phyloP scores from a whole-genome alignment of 37 sponge, comb jelly and placozoan species.

The Aplysina aerophoba region DNA sequence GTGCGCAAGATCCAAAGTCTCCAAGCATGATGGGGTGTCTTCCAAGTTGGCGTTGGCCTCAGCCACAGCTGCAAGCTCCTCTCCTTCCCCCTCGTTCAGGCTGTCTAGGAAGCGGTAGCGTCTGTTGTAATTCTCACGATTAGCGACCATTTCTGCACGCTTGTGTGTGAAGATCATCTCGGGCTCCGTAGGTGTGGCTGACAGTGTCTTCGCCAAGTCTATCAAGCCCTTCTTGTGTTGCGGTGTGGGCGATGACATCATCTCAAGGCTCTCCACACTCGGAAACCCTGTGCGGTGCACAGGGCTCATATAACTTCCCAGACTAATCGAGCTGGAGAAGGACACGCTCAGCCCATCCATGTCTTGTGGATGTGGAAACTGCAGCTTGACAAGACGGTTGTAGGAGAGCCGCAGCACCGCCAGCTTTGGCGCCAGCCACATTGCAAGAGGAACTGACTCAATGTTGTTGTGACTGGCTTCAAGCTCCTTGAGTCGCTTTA shows the following conservation, averaged over 20 bases:
- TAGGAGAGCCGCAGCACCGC: slow-evolving; percentile 42
- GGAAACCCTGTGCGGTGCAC: too few relatives aligned
- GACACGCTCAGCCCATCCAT: too few relatives aligned
- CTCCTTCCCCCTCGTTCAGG: background rate
- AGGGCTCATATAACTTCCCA: too few relatives aligned
- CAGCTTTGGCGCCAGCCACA: slow-evolving; percentile 76
- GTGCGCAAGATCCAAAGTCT: slow-evolving; percentile 59
- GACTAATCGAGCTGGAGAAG: too few relatives aligned
- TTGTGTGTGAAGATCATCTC: too few relatives aligned
- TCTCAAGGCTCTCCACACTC: too few relatives aligned
- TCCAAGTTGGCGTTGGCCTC: background rate
- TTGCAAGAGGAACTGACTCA: slow-evolving; percentile 41
- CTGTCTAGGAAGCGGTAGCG: background rate
- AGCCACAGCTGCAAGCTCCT: background rate
- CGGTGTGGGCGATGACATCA: too few relatives aligned
- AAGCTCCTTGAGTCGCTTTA: slow-evolving; percentile 64
- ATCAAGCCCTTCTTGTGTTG: too few relatives aligned
- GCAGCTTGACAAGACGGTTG: slow-evolving; percentile 57
- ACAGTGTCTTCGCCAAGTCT: too few relatives aligned
- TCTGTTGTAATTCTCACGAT: background rate
- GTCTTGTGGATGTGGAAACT: slow-evolving; percentile 44
- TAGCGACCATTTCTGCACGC: too few relatives aligned
- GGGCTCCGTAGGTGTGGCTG: too few relatives aligned
- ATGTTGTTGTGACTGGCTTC: slow-evolving; percentile 64
- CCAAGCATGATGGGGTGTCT: slow-evolving; percentile 29